Evolutionary conservation across 1,140 invertebrate species (phyloP), one percentile per base, ranked within the genome.

Genomic region (Anastatus disparis): DNA sequence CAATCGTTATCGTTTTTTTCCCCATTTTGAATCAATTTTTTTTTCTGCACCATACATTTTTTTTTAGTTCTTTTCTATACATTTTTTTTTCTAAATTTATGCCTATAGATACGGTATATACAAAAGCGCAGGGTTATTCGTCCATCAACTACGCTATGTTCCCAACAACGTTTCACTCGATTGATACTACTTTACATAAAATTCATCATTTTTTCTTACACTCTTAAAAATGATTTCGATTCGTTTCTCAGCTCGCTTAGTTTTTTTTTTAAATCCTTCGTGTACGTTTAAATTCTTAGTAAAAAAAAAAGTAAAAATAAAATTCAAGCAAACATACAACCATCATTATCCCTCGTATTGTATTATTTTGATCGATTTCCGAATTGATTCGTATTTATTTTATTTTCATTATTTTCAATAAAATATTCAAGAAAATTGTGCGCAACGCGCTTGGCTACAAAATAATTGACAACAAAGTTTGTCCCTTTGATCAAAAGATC

Each of bases 381-480:
- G 15, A 3, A 44, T 15, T 44, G 15, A 9, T 8, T 29, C 20
- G 24, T 10, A 29, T n/a, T 29, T 12, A 22, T 50, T 24, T 50
- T 50, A 7, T 20, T 24, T 29, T 8, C 29, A 29, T 53, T 29
- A 10, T 15, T 53, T 53, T 22, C 20, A 24, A n/a, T 44, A 44
- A 31, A 55, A 38, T 58, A 13, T 13, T 58, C 20, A 17, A 9
- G n/a, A 9, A 42, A 50, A 15, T 35, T 1, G 35, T 12, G 26
- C 17, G 31, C 53, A 48, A 50, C 38, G 50, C 40, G 66, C 38
- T 76, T 70, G 73, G 72, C 71, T 80, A 79, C 55, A 74, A 77
- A 79, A 77, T 81, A 82, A 82, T 81, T 81, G 79, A 82, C 80
- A 75, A 75, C 15, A 62, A 77, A 78, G 75, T 73, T 56, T 75